Evolutionary conservation across 2,888 invertebrate species (phyloP), one percentile per base, ranked within the genome.

Genomic region (Omphaloscelis lunosa): DNA sequence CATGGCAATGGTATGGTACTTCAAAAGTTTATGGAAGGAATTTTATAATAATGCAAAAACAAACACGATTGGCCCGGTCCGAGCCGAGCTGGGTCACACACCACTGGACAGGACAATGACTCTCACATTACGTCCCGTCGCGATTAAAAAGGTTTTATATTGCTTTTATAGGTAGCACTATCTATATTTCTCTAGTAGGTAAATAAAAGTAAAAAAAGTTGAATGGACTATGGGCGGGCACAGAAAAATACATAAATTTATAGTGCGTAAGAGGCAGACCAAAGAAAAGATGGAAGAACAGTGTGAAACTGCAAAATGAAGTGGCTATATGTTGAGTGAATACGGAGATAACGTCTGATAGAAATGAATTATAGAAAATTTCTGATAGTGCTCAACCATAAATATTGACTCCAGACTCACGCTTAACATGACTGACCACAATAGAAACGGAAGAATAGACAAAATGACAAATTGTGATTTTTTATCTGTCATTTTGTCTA

Each of bases 11-110:
- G 67, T 73, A 77, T 79, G 27, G 72, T 29, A 65, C 77, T 84
- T 83, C 76, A 68, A 70, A 78, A 73, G 76, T 87, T 81, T 88
- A 79, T 89, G 89, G 87, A 90, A 91, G 93, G 94, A 94, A 95
- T 95, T 94, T 95, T 94, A 94, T 95, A 95, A 95, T 94, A 93
- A 92, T 93, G 94, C 93, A 95, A 96, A 95, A 95, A 95, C 93
- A 93, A 95, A 95, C 95, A 93, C 87, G 95, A 94, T 93, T 91
- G 91, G 92, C 91, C 91, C 89, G 94, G 93, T 93, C 91, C 89
- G 90, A 89, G 77, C 88, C 90, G 87, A 85, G 89, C 86, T 78
- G 79, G 91, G 94, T 93, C 93, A 92, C 93, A 94, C 93, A 89
- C 93, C 92, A 93, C 90, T 93, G 94, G 93, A 86, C 92, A 94